Percentiles rank a stretch among this genome's conserved stretches.
Evolutionary conservation across 2,797 vertebrate genomes (phyloP).

Genomic region (Myotis myotis): DNA sequence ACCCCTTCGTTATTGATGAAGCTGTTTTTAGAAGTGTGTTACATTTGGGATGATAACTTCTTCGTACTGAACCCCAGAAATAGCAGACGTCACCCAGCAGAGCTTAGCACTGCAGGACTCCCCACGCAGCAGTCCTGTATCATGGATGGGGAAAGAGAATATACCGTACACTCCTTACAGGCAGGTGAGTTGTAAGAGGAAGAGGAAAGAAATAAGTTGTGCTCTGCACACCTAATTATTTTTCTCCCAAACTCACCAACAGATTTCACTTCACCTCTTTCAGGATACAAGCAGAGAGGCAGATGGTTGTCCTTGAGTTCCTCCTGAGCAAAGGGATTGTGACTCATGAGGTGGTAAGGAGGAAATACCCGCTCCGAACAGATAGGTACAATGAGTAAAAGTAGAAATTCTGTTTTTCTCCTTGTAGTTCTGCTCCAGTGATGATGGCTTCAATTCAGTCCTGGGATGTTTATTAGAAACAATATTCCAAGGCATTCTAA

Average conservation of each 20-base stretch:
- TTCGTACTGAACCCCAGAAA: neutral
- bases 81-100: neutral
- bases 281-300: neutral
- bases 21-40: neutral
- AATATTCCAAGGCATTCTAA: neutral
- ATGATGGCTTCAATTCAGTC: neutral
- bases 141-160: neutral
- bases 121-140: neutral
- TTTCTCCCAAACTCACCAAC: neutral
- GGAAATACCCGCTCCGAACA: neutral
- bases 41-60: neutral
- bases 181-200: neutral
- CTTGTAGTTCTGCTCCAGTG: neutral
- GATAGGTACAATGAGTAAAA: neutral
- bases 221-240: neutral
- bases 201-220: neutral
- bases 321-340: neutral
- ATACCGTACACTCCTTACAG: neutral
- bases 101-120: neutral
- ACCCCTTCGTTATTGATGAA: neutral
- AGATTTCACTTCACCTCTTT: neutral
- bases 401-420: neutral
- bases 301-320: neutral
- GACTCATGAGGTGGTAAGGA: neutral
- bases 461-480: neutral